These are phyloP conservation scores for Diadumene lineata DNA, from an alignment of 92 coral and sea anemone species.

Conservation along the genomic window DNA sequence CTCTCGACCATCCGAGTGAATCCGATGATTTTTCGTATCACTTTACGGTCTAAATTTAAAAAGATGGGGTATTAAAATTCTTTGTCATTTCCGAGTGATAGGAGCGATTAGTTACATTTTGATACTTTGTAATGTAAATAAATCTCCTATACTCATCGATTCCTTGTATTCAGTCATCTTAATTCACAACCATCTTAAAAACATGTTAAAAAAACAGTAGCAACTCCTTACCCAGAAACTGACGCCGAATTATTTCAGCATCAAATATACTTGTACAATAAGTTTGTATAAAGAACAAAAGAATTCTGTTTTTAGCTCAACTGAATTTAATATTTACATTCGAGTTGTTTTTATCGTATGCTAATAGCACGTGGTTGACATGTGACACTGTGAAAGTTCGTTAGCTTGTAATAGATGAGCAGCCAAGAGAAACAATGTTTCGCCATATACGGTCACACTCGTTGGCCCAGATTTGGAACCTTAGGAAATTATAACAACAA, in stretches of 20 bases:
- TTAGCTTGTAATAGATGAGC: slow-evolving; percentile 19
- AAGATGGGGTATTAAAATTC: slow-evolving; percentile 14
- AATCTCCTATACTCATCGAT: slow-evolving; percentile 9
- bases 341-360: slow-evolving; percentile 40
- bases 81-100: slow-evolving; percentile 30
- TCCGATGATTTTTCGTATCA: slow-evolving; percentile 24
- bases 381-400: slow-evolving; percentile 16
- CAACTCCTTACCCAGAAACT: no score
- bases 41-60: slow-evolving; percentile 15
- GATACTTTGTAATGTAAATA: neutral
- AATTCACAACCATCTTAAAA: no score
- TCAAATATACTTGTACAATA: neutral
- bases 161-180: neutral
- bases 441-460: slow-evolving; percentile 73
- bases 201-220: no score
- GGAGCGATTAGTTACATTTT: slow-evolving; percentile 24
- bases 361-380: slow-evolving; percentile 31
- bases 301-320: slow-evolving; percentile 12
- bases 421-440: slow-evolving; percentile 29
- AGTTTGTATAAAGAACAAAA: slow-evolving; percentile 6
- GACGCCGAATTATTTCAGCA: neutral
- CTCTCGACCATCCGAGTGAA: slow-evolving; percentile 38
- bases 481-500: neutral
- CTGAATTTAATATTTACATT: slow-evolving; percentile 30
- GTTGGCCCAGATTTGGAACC: neutral